Percentiles rank a stretch among this genome's conserved stretches.
phyloP scores from a whole-genome alignment of 2,888 invertebrate genomes.

The Steromphala cineraria region DNA sequence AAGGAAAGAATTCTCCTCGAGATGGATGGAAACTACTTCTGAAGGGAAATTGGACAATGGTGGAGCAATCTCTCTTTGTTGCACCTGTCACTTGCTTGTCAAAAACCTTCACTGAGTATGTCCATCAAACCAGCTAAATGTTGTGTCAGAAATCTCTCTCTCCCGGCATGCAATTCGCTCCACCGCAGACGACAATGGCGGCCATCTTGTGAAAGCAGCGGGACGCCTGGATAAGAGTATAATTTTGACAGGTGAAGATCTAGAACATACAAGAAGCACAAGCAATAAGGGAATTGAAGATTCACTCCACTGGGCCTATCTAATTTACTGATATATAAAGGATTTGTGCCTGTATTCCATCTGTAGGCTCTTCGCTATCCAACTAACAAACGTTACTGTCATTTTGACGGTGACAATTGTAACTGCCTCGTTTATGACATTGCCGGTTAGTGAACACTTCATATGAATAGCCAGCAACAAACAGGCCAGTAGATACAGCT shows the following conservation, averaged over 20 bases:
- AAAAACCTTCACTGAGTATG: background rate
- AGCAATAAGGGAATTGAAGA: background rate
- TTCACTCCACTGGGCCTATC: background rate
- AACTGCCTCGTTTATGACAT: too few species aligned
- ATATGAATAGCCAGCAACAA: too few species aligned
- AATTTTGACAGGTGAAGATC: slow-evolving; percentile 5
- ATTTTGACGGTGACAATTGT: too few species aligned
- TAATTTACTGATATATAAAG: background rate
- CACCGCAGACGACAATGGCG: background rate
- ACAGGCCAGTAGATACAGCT: too few species aligned
- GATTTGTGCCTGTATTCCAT: background rate
- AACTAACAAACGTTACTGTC: background rate
- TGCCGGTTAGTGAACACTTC: too few species aligned
- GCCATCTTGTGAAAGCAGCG: background rate
- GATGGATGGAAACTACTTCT: background rate
- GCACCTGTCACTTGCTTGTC: background rate
- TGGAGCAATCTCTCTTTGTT: background rate
- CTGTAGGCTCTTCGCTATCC: background rate
- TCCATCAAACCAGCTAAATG: background rate
- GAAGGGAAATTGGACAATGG: background rate
- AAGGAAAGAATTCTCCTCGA: background rate
- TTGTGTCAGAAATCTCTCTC: background rate
- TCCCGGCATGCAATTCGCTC: background rate
- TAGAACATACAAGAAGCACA: background rate
- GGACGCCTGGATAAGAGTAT: background rate